Evolutionary conservation across 2,113 vertebrate species (phyloP).

Genomic region (Dicaeum eximium): DNA sequence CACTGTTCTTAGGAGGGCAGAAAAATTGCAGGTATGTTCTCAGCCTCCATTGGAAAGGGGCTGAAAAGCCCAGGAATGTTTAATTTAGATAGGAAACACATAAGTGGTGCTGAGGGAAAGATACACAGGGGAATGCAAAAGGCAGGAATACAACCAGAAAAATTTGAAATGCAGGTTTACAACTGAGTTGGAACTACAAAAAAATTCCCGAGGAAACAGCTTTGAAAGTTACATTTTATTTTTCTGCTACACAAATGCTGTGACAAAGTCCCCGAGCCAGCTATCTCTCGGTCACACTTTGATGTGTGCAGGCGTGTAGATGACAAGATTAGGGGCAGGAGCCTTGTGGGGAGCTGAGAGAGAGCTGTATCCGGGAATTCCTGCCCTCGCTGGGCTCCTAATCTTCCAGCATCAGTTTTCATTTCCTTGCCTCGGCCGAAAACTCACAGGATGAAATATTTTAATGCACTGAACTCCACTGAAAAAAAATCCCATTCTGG

Average conservation of each 20-base stretch:
- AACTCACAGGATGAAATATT: not conserved
- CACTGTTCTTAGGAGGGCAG: not conserved
- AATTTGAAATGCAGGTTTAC: rapidly evolving
- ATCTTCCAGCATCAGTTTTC: not conserved
- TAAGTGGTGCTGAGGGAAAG: not conserved
- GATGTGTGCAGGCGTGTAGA: not conserved
- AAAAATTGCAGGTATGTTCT: constrained; percentile 28
- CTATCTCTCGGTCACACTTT: not conserved
- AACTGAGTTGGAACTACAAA: not conserved
- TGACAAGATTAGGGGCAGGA: not conserved
- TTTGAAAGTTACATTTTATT: not conserved
- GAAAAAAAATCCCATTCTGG: not conserved
- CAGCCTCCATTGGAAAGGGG: not conserved
- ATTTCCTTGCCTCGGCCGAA: not conserved
- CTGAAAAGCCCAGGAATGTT: constrained; percentile 28
- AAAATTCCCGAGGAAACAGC: not conserved
- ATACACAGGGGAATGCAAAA: not conserved
- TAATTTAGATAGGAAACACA: constrained; percentile 8
- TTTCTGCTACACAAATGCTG: not conserved
- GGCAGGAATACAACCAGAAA: not conserved
- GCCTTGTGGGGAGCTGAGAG: not conserved
- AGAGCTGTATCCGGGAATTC: not conserved
- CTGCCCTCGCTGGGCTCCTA: not conserved
- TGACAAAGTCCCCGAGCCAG: rapidly evolving
- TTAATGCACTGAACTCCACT: not conserved